Evolutionary conservation across 2,888 invertebrate genomes (phyloP).

Genomic region (Drosophila paranaensis): DNA sequence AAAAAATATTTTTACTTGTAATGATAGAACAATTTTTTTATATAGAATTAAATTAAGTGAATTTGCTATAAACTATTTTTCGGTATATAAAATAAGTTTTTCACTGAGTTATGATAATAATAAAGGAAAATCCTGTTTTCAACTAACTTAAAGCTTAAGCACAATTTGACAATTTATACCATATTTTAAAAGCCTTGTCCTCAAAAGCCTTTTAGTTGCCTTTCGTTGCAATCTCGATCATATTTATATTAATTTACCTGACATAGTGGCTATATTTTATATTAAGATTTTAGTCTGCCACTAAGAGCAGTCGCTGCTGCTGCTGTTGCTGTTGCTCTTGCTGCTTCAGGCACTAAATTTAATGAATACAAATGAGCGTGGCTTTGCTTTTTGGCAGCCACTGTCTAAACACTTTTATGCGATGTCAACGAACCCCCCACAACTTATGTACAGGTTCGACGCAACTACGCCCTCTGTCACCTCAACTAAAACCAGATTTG

Average conservation of each 20-base stretch:
- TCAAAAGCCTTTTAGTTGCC: neutral
- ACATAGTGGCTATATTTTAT: neutral
- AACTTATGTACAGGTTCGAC: too few relatives aligned
- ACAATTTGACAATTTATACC: too few relatives aligned
- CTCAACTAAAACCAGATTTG: neutral
- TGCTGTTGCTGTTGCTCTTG: neutral
- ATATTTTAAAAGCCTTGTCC: too few relatives aligned
- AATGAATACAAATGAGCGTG: constrained; percentile 45
- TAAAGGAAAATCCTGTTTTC: too few relatives aligned
- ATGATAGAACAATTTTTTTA: too few relatives aligned
- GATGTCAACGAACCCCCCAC: constrained; percentile 31
- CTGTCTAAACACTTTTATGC: constrained; percentile 2
- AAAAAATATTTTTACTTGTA: too few relatives aligned
- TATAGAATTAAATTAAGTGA: too few relatives aligned
- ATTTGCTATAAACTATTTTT: too few relatives aligned
- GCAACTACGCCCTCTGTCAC: too few relatives aligned
- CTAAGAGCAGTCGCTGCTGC: neutral
- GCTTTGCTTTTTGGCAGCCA: constrained; percentile 26
- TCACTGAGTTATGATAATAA: too few relatives aligned
- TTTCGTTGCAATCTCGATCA: neutral
- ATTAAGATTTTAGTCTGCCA: constrained; percentile 2
- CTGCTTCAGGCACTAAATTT: constrained; percentile 10
- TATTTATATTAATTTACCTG: constrained; percentile 10
- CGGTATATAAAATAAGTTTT: too few relatives aligned
- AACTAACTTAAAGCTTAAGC: too few relatives aligned